Base-by-base conservation (phyloP, 2,797 vertebrate species). In the Coregonus ussuriensis region DNA sequence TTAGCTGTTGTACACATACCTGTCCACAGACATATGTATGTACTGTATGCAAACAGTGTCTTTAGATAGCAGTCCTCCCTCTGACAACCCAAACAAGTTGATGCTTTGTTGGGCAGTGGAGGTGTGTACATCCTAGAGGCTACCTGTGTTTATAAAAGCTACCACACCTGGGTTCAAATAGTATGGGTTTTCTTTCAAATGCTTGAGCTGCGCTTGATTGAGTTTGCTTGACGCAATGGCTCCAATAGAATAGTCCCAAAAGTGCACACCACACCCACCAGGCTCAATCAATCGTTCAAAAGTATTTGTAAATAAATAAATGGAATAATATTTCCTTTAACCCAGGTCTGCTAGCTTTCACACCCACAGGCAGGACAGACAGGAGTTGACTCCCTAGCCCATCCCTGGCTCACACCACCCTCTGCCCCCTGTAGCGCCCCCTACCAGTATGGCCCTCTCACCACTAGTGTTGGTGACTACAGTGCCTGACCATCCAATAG, bases 381-480 rank as follows among this genome's bases (percentile, higher is more conserved):
- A 31, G 63, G 63, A 31, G 63, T 31, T 66, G 63, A 14, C 21
- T 25, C 72, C 74, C 54, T 59, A 6, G 4, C 54, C 54, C 54
- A 7, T n/a, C 5, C 53, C 4, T 54, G 51, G 51, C 51, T 52
- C 14, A 13, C 51, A 77, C 74, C 81, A 79, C 65, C 77, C 70
- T 84, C 81, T 69, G 78, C 63, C 75, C 68, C 75, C 54, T 15
- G 14, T 66, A 66, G 25, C 41, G 66, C 47, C 29, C 21, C 78
- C 78, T 83, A 18, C 15, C 29, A 5, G 74, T 70, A 68, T 41
- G 75, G 79, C 59, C 78, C 51, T 62, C 14, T 77, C 63, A 66
- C 74, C 82, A 71, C 76, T 78, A 51, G 72, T 77, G n/a, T 3
- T 16, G 80, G 80, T 84, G 81, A 83, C 78, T 81, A 18, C 74